These are phyloP conservation scores for Catostomus latipinnis DNA, from an alignment of 2,797 vertebrate genomes.

Conservation along the genomic window DNA sequence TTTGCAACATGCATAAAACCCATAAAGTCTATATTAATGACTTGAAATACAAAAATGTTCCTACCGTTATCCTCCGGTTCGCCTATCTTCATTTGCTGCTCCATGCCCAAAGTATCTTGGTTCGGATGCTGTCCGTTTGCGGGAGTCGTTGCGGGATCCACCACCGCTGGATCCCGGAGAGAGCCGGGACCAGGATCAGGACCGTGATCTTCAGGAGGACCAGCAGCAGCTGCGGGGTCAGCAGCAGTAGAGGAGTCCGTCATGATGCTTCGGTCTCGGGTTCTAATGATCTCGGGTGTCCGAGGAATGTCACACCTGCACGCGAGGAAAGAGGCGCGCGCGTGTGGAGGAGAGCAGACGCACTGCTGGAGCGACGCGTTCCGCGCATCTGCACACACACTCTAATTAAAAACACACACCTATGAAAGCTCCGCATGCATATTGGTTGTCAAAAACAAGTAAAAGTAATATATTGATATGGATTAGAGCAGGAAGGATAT, in stretches of 20 bases:
- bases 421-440: not conserved
- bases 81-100: conserved; percentile 89
- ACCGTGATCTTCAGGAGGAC: conserved; percentile 44
- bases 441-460: too few relatives aligned
- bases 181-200: conserved; percentile 66
- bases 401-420: conserved; percentile 45
- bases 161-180: conserved; percentile 72
- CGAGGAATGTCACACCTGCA: conserved; percentile 76
- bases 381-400: conserved; percentile 31
- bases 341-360: conserved; percentile 44
- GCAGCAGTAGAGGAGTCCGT: conserved; percentile 71
- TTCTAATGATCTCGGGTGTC: conserved; percentile 55
- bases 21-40: not conserved
- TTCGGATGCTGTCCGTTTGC: conserved; percentile 56
- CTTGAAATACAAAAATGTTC: not conserved
- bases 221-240: conserved; percentile 6
- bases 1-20: not conserved
- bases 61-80: conserved; percentile 90
- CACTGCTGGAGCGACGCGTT: conserved; percentile 42
- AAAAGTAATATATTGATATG: too few relatives aligned
- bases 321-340: conserved; percentile 62
- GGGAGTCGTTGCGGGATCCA: conserved; percentile 73
- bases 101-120: conserved; percentile 74
- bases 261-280: conserved; percentile 69
- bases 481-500: too few relatives aligned